Evolutionary conservation across 1,140 invertebrate species (phyloP), one percentile per base, ranked within the genome.

Genomic region (Sarcophaga bullata): DNA sequence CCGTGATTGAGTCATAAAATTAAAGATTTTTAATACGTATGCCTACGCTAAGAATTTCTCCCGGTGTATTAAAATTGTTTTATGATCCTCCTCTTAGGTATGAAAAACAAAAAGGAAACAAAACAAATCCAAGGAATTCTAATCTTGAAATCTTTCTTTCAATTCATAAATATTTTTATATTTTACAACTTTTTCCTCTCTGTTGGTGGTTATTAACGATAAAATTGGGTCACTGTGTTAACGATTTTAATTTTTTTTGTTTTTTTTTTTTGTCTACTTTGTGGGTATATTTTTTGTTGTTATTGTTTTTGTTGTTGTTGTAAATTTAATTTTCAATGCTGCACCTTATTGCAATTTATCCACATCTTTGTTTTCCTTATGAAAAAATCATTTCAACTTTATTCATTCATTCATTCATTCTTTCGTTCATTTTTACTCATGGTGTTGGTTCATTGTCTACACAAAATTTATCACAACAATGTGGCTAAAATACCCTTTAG

Each of bases 211-310:
- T 68, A 25, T 25, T 68, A 4, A 19, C 10, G 1, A 13, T 10
- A 37, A 78, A 78, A 78, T n/a, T 78, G 19, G 75, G 75, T 78
- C 49, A 78, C 75, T 78, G 19, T 49, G 19, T 19, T 78, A 78
- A 52, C 75, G 75, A 19, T 78, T 48, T 78, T 78, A 11, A 8
- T n/a, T 37, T 37, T 2, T 37, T 37, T 37, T 37, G 1, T 37
- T 2, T 37, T 37, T 37, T 37, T 37, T 37, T 2, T 37, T 37
- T 4, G 25, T 37, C 25, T 37, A 37, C 25, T 37, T 7, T 25
- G 62, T 37, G 25, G 25, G 25, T 37, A 37, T 37, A 2, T 37
- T 37, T 37, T 37, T 37, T 37, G n/a, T n/a, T n/a, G n/a, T n/a
- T n/a, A n/a, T n/a, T 37, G 25, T 37, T 37, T 4, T 37, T 37